These are phyloP conservation scores for Automeris io DNA, from an alignment of 2,888 invertebrate species.

Conservation along the genomic window DNA sequence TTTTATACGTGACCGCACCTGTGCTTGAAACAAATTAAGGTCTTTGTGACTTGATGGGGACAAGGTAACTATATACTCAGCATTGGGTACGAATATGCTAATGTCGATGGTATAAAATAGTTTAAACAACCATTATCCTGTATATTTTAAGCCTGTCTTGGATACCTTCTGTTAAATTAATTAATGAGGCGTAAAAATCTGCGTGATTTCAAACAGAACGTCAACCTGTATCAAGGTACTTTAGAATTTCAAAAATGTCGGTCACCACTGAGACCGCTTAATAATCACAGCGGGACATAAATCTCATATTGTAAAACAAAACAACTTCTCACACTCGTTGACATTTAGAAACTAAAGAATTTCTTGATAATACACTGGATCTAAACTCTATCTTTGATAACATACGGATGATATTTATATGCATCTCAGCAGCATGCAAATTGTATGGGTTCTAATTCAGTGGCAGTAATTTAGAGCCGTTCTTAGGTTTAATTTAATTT, in stretches of 20 bases:
- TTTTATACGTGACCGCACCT: no score
- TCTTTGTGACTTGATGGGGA: no score
- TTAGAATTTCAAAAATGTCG: background rate
- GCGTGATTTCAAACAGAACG: background rate
- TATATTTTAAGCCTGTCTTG: no score
- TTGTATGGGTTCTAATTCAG: constrained; percentile 21
- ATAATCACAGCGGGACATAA: constrained; percentile 1
- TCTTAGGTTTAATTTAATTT: constrained; percentile 51
- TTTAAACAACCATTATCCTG: no score
- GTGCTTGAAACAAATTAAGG: no score
- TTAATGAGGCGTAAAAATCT: no score
- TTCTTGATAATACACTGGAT: background rate
- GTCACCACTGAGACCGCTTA: constrained; percentile 1
- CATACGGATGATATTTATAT: background rate
- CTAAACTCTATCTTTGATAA: background rate
- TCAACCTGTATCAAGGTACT: background rate
- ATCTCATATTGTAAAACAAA: constrained; percentile 10
- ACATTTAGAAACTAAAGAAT: constrained; percentile 12
- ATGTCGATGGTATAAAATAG: no score
- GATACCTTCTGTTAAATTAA: no score
- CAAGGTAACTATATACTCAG: no score
- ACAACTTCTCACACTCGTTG: constrained; percentile 12
- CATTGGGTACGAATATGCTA: no score
- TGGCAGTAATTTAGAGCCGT: constrained; percentile 33
- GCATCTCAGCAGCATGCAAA: background rate